phyloP scores from a whole-genome alignment of 2,797 vertebrate species.

The Morus bassanus region DNA sequence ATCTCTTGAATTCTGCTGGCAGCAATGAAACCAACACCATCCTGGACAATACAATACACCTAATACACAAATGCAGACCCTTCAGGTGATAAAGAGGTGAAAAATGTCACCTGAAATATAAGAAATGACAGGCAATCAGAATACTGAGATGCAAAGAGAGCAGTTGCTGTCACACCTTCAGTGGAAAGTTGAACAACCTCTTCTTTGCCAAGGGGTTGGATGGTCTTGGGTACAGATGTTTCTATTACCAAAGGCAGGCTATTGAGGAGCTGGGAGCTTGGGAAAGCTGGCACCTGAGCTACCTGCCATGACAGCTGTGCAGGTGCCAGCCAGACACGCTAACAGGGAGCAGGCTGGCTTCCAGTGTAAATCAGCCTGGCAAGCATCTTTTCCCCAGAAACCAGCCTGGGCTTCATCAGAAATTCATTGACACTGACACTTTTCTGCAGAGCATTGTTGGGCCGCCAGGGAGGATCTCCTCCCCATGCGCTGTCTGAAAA shows the following conservation, averaged over 20 bases:
- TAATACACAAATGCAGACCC: not conserved
- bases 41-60: not conserved
- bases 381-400: not conserved
- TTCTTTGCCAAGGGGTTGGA: not conserved
- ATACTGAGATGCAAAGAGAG: not conserved
- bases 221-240: not conserved
- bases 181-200: not conserved
- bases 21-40: not conserved
- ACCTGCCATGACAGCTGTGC: not conserved
- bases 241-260: not conserved
- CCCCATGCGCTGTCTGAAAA: not conserved
- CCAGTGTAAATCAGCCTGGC: not conserved
- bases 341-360: not conserved
- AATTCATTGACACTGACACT: not conserved
- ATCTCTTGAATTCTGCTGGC: not conserved
- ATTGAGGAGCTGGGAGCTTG: not conserved
- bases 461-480: not conserved
- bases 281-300: not conserved
- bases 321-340: not conserved
- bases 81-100: not conserved
- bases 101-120: not conserved
- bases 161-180: not conserved
- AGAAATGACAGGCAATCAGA: not conserved
- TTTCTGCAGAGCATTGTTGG: not conserved
- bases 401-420: not conserved